Conservation (phyloP, 2,113 vertebrate species). For the Chunga burmeisteri region DNA sequence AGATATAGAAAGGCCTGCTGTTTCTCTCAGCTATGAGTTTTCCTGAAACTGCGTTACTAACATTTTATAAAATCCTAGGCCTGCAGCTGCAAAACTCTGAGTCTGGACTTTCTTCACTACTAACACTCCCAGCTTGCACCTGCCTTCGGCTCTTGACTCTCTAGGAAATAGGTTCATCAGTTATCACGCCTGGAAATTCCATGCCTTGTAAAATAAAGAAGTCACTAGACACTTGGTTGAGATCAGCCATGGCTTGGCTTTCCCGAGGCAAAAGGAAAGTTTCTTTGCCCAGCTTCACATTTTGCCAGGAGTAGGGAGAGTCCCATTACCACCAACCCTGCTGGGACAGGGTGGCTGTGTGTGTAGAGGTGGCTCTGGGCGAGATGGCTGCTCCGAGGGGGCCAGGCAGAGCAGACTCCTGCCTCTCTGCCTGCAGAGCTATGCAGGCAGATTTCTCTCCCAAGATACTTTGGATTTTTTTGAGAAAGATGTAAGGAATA, state of each 20-base stretch:
- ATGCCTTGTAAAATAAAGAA: not conserved
- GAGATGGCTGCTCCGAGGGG: not conserved
- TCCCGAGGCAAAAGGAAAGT: not conserved
- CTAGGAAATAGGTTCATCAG: not conserved
- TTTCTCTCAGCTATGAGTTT: not conserved
- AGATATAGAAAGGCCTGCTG: not conserved
- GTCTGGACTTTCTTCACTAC: not conserved
- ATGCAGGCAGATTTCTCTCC: not conserved
- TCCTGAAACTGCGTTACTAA: not conserved
- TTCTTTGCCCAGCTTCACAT: not conserved
- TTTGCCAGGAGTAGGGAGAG: not conserved
- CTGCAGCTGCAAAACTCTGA: not conserved
- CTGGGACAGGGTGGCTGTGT: not conserved
- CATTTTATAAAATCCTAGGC: not conserved
- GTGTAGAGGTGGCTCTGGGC: not conserved
- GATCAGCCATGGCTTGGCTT: not conserved
- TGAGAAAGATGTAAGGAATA: constrained; percentile 1
- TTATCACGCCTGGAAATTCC: not conserved
- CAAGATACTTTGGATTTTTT: not conserved
- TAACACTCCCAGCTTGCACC: not conserved
- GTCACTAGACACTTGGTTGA: not conserved
- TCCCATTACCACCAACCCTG: not conserved
- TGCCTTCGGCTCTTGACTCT: not conserved
- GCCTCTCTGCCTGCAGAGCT: not conserved
- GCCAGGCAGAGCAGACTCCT: not conserved